A percentile compares a stretch with the other conserved stretches of the same genome.
These are phyloP conservation scores for Gymnoscopelus braueri DNA, from an alignment of 2,797 vertebrate species.

Conservation along the genomic window DNA sequence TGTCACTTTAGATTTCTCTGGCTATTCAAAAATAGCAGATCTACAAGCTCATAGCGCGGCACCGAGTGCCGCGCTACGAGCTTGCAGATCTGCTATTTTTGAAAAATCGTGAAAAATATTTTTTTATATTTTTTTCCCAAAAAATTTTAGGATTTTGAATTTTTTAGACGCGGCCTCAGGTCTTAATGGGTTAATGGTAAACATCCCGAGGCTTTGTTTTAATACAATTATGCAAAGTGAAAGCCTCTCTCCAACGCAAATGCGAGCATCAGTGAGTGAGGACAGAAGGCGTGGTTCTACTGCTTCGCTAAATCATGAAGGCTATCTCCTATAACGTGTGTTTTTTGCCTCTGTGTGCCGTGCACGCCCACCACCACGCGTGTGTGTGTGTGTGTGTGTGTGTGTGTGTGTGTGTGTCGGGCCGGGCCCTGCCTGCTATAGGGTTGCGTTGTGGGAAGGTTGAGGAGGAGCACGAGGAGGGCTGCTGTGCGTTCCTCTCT, in stretches of 20 bases:
- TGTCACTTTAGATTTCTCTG: no score
- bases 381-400: constrained; percentile 24
- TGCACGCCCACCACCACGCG: constrained; percentile 7
- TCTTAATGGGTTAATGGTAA: no score
- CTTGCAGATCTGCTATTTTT: no score
- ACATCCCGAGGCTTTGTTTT: constrained; percentile 35
- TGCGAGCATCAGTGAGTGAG: constrained; percentile 33
- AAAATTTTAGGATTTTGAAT: no score
- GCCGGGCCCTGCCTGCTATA: constrained; percentile 38
- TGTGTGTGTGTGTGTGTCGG: constrained; percentile 25
- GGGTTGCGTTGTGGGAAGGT: constrained; percentile 55
- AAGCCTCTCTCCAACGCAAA: constrained; percentile 38
- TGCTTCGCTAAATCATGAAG: constrained; percentile 61
- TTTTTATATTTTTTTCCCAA: no score
- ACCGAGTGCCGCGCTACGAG: no score
- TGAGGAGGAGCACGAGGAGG: constrained; percentile 1
- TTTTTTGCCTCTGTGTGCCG: constrained; percentile 1
- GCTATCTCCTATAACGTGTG: constrained; percentile 41
- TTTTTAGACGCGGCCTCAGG: no score
- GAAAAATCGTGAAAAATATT: no score
- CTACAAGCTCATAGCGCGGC: no score
- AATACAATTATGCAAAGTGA: constrained; percentile 63
- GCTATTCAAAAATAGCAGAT: no score
- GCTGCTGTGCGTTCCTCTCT: constrained; percentile 31
- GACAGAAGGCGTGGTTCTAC: constrained; percentile 59